Conservation (phyloP, 2,888 invertebrate genomes). For the Clistopyga incitator region DNA sequence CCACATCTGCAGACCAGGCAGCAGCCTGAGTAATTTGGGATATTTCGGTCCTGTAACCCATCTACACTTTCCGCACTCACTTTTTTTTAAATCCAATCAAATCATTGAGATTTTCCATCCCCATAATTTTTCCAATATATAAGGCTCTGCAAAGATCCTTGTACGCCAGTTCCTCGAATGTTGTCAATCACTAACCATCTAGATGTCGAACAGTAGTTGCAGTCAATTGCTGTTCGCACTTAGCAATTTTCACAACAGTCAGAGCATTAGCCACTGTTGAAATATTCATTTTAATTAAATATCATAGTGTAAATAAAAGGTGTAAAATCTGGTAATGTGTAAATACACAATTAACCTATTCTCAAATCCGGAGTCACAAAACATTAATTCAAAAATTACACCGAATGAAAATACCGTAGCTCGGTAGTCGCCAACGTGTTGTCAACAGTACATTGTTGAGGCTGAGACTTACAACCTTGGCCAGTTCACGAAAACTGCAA, state of each 20-base stretch:
- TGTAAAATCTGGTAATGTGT: background rate
- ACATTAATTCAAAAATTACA: background rate
- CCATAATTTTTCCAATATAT: background rate
- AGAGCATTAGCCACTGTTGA: background rate
- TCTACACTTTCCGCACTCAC: no score
- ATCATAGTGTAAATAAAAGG: background rate
- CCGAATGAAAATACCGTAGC: background rate
- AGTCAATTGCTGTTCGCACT: background rate
- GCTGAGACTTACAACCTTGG: background rate
- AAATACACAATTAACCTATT: background rate
- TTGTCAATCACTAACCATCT: background rate
- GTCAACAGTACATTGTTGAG: background rate
- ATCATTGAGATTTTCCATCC: no score
- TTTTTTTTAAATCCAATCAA: no score
- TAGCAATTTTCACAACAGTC: background rate
- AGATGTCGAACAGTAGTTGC: background rate
- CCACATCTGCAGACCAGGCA: background rate
- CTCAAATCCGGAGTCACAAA: background rate
- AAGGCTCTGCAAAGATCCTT: background rate
- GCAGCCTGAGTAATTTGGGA: background rate
- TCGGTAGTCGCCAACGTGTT: background rate
- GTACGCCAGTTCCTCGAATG: background rate
- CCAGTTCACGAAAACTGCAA: constrained; percentile 1
- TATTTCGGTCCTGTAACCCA: background rate
- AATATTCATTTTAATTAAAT: background rate